Evolutionary conservation across 2,888 invertebrate genomes (phyloP), one percentile per base, ranked within the genome.

Genomic region (Loripinus fragilis): DNA sequence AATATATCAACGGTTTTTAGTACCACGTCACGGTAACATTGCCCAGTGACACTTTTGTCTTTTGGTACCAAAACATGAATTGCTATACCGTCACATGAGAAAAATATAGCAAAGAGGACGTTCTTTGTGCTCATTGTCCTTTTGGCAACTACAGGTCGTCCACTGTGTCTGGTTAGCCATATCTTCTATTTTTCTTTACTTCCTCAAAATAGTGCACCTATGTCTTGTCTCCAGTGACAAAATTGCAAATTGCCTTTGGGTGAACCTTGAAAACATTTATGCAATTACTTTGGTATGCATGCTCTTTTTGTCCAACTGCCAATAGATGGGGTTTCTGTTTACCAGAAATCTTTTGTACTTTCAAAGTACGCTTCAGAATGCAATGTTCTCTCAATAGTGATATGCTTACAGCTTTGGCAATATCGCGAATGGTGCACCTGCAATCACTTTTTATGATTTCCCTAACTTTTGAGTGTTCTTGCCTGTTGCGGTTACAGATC

Each of bases 141-240:
- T 45, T 45, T 68, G 10, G 68, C 68, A 38, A 68, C 25, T 12
- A n/a, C 20, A 23, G 68, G 48, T 5, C 68, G 45, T 68, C 23
- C 3, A 42, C 38, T 12, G 5, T 68, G 33, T 60, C 48, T 68
- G 2, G 48, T 25, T 17, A 42, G 30, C 45, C 68, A 68, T 45
- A 68, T 45, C 17, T 68, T 23, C 28, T n/a, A 42, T 25, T n/a
- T 25, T 52, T 52, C 25, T 25, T n/a, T 1, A 25, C 15, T 12
- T 23, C 25, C 15, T 60, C 60, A 33, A 33, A 60, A 30, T 20
- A 50, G 30, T 50, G 50, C 2, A 70, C n/a, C 70, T n/a, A 70
- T 33, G 52, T 70, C 45, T 55, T 55, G 28, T 70, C 52, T 30
- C 70, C 70, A n/a, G 52, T 70, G 5, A 70, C 0, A 33, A 30